Percentiles rank a stretch among this genome's conserved stretches.
These are phyloP conservation scores for Drosophila acutilabella DNA, from an alignment of 2,888 invertebrate genomes.

Conservation along the genomic window DNA sequence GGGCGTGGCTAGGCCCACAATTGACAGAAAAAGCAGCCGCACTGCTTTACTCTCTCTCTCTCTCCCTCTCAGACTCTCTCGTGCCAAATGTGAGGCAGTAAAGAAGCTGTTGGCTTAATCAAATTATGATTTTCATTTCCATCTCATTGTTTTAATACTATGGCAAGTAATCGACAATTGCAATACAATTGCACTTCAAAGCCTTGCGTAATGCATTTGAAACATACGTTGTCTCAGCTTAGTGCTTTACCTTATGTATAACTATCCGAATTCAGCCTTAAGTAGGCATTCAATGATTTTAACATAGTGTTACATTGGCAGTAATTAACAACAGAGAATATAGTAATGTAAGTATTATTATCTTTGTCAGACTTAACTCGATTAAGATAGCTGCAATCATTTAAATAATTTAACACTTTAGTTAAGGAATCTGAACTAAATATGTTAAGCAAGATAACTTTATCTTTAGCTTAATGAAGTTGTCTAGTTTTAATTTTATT, in stretches of 20 bases:
- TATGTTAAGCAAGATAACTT: too few species aligned
- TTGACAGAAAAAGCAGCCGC: conserved; percentile 18
- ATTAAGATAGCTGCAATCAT: neutral
- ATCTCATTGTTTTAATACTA: conserved; percentile 56
- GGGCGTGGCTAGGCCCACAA: conserved; percentile 40
- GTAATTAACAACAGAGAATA: neutral
- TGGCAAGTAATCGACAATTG: conserved; percentile 36
- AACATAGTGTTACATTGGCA: neutral
- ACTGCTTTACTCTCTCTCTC: neutral
- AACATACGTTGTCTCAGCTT: neutral
- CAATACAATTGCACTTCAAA: neutral
- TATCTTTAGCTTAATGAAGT: too few species aligned
- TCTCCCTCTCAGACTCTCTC: conserved; percentile 11
- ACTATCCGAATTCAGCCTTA: neutral
- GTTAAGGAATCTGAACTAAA: too few species aligned
- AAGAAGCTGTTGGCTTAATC: conserved; percentile 61
- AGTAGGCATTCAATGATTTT: neutral
- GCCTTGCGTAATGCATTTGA: neutral
- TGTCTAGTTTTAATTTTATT: neutral
- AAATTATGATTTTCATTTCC: conserved; percentile 74
- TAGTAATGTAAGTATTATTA: too few species aligned
- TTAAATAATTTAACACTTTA: too few species aligned
- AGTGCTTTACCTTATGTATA: neutral
- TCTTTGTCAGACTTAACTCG: neutral
- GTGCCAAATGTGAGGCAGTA: conserved; percentile 37